Conservation (phyloP, 2,888 invertebrate genomes). For the Drosophila conformis region DNA sequence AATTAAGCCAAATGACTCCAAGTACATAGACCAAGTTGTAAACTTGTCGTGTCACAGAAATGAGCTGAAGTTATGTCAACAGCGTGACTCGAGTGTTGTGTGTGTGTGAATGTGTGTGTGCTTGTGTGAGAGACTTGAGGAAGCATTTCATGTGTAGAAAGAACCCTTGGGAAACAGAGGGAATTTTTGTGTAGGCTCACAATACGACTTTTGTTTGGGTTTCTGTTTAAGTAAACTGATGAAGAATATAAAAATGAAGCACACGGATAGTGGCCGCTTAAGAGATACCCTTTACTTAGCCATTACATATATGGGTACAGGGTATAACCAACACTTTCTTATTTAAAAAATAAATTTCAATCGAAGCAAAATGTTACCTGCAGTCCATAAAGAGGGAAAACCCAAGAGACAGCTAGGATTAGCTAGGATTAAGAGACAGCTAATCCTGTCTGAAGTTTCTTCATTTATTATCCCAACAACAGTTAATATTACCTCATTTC, state of each 20-base stretch:
- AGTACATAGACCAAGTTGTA: conserved; percentile 42
- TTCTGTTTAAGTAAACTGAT: not conserved
- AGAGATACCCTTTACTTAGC: not conserved
- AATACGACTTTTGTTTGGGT: not conserved
- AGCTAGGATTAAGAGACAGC: not conserved
- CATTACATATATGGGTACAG: not conserved
- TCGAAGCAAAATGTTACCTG: not conserved
- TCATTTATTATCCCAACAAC: not conserved
- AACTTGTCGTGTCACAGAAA: conserved; percentile 64
- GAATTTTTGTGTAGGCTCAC: not conserved
- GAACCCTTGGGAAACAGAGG: conserved; percentile 23
- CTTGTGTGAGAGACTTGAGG: conserved; percentile 1
- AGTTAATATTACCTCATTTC: too few species aligned
- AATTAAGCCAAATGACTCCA: conserved; percentile 75
- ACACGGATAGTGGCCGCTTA: not conserved
- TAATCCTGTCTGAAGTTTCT: not conserved
- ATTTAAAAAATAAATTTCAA: not conserved
- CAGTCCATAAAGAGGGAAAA: not conserved
- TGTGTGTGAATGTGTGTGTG: not conserved
- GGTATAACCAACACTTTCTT: not conserved
- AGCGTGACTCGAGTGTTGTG: conserved; percentile 58
- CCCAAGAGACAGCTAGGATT: not conserved
- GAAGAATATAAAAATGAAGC: not conserved
- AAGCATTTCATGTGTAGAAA: conserved; percentile 20
- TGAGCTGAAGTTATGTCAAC: conserved; percentile 70